Evolutionary conservation across 2,888 invertebrate genomes (phyloP), one percentile per base, ranked within the genome.

Genomic region (Caenorhabditis auriculariae): DNA sequence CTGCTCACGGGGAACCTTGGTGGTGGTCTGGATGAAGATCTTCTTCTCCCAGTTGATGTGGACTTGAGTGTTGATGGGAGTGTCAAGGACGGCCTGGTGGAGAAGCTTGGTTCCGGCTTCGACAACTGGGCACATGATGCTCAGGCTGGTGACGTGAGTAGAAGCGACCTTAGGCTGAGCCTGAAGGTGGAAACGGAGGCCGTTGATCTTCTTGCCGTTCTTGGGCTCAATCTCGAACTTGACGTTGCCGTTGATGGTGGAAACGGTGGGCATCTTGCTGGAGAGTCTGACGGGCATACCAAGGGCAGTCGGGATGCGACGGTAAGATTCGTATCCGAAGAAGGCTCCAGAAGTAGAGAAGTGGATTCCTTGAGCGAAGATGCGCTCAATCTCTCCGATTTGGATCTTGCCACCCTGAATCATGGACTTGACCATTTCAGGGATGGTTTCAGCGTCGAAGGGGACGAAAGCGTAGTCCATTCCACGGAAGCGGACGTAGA

Each of bases 351-450:
- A 42, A 27, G 46, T 52, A 43, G 60, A 47, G 61, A 69, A 59
- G 47, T 60, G 56, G 35, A 57, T 39, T 49, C 64, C 66, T 42
- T 21, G 48, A 45, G 54, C 59, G 42, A 74, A 60, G 37, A 60
- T 23, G 28, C 49, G 55, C 52, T 73, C 66, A 53, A 72, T 53
- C 29, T 58, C 62, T 41, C 58, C 60, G 54, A 66, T 45, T 24
- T 70, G 54, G 39, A 69, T 44, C 50, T 54, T 55, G 52, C 68
- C 68, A 45, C 63, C 60, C 42, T 60, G 56, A 59, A 69, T 52
- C 59, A 64, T 60, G 55, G 57, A 62, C 17, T 58, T 56, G 62
- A 71, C 26, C 24, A 57, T 43, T 35, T 93, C 61, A 38, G 68
- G 63, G 42, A 76, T 41, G 24, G 49, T 56, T 48, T 77, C 66